Percentiles rank a stretch among this genome's conserved stretches.
Evolutionary conservation across 2,113 vertebrate genomes (phyloP).

Genomic region (Cryptomyrus ogoouensis): DNA sequence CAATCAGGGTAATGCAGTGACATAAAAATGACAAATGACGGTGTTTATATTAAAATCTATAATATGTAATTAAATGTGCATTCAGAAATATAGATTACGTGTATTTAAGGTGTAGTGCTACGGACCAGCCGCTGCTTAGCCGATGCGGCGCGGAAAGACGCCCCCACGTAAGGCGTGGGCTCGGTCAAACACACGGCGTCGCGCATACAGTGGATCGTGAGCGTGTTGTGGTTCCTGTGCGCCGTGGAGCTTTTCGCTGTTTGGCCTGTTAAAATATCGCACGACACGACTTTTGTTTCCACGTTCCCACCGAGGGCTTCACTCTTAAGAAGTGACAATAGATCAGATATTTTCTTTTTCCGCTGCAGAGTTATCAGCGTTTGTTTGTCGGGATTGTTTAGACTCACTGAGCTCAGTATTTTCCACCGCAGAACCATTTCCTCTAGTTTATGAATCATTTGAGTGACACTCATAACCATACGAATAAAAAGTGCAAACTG

Average conservation of each 20-base stretch:
- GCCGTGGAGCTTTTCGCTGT: background rate
- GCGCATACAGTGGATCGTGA: background rate
- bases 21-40: background rate
- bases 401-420: background rate
- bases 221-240: background rate
- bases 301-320: background rate
- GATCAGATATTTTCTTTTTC: background rate
- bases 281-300: background rate
- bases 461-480: constrained; percentile 19
- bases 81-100: background rate
- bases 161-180: background rate
- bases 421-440: background rate
- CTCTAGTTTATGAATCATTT: background rate
- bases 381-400: background rate
- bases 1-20: background rate
- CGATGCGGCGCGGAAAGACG: background rate
- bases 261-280: background rate
- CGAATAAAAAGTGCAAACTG: constrained; percentile 14
- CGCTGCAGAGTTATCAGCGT: background rate
- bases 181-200: background rate
- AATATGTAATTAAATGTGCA: background rate
- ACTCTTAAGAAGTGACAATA: background rate
- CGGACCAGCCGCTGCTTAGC: background rate
- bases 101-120: background rate
- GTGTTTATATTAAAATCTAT: background rate